Evolutionary conservation across 23 tunicate genomes (phyloP).

Genomic region (Ciona savignyi): DNA sequence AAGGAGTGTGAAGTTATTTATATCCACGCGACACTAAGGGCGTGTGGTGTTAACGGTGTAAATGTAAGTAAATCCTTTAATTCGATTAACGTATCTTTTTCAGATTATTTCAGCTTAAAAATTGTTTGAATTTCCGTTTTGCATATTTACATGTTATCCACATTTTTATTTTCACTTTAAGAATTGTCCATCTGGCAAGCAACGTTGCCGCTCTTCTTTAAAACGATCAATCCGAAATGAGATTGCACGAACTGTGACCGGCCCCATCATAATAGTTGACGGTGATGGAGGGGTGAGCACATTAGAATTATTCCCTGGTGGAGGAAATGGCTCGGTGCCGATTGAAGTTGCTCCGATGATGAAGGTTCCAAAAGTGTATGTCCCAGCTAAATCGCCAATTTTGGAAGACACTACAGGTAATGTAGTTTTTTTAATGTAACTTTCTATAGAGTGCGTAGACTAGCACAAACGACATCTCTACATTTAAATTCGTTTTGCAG

Average conservation of each 20-base stretch:
- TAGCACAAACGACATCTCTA: not conserved
- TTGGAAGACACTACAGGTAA: not conserved
- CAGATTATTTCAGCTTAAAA: not conserved
- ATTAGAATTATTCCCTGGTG: not conserved
- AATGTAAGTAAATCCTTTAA: not conserved
- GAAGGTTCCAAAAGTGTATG: not conserved
- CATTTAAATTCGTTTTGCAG: not conserved
- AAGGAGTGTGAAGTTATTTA: not conserved
- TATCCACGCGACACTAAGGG: not conserved
- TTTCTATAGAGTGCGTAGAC: too few species aligned
- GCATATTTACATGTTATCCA: too few species aligned
- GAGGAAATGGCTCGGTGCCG: not conserved
- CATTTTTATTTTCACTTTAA: not conserved
- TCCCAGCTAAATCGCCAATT: not conserved
- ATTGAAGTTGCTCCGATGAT: too few species aligned
- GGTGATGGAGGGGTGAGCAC: not conserved
- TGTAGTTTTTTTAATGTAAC: too few species aligned
- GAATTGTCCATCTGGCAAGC: not conserved
- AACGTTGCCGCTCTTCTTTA: not conserved
- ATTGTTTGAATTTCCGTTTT: not conserved
- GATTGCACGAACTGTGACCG: not conserved
- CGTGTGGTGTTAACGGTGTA: not conserved
- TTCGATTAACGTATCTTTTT: not conserved
- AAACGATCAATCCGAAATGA: not conserved
- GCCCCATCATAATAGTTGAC: not conserved